These are phyloP conservation scores for Drosophila sturtevanti DNA, from an alignment of 1,140 invertebrate species.

Conservation along the genomic window DNA sequence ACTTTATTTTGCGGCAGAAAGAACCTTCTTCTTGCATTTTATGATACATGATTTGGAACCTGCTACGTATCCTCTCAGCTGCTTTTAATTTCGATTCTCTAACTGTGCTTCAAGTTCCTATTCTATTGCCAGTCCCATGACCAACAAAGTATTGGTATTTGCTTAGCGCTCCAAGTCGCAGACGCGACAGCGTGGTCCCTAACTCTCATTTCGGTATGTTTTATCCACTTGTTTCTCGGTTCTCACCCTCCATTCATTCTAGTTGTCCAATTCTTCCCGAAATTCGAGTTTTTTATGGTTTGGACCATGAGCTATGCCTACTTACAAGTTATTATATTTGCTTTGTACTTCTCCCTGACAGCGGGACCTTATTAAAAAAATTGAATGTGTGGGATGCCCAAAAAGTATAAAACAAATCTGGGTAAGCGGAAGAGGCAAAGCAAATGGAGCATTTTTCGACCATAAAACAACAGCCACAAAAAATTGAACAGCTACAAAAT, in stretches of 20 bases:
- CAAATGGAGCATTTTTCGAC: conserved; percentile 25
- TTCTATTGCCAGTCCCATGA: background rate
- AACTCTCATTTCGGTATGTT: background rate
- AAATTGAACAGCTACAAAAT: conserved; percentile 67
- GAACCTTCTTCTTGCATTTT: conserved; percentile 59
- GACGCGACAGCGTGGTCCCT: conserved; percentile 25
- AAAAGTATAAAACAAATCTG: conserved; percentile 37
- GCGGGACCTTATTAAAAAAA: conserved; percentile 74
- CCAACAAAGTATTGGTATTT: conserved; percentile 68
- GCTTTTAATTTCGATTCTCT: background rate
- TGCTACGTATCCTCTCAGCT: background rate
- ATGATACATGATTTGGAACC: conserved; percentile 66
- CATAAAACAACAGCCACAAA: conserved; percentile 74
- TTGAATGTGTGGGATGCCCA: conserved; percentile 52
- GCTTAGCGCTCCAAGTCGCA: conserved; percentile 66
- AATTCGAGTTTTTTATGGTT: conserved; percentile 27
- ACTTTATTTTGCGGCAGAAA: conserved; percentile 72
- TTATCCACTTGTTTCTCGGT: too few relatives aligned
- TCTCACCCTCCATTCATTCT: background rate
- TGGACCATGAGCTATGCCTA: conserved; percentile 51
- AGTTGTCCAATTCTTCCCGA: conserved; percentile 22
- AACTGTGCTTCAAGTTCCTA: background rate
- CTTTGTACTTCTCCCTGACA: conserved; percentile 69
- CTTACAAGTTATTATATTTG: conserved; percentile 81
- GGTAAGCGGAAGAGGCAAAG: conserved; percentile 26